These are phyloP conservation scores for Neria commutata DNA, from an alignment of 2,888 invertebrate species.

Conservation along the genomic window DNA sequence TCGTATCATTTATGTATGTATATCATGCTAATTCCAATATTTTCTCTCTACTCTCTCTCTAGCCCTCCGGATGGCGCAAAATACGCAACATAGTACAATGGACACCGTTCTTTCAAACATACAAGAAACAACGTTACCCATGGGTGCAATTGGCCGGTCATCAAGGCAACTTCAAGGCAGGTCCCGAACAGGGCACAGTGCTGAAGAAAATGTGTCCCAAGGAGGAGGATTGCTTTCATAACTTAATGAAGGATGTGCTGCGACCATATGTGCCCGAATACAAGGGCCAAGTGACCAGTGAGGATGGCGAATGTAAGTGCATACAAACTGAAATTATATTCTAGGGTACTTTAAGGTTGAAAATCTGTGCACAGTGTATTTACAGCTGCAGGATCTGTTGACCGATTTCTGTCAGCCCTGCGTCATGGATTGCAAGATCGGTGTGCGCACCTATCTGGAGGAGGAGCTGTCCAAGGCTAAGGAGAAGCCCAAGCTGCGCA, in stretches of 20 bases:
- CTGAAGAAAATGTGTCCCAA: constrained; percentile 89
- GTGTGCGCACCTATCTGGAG: constrained; percentile 91
- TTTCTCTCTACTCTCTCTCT: constrained; percentile 59
- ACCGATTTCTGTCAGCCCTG: constrained; percentile 91
- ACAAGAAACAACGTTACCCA: constrained; percentile 93
- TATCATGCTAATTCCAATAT: background rate
- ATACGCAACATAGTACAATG: constrained; percentile 92
- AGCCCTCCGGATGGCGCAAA: constrained; percentile 94
- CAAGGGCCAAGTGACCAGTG: constrained; percentile 82
- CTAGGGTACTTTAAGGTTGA: background rate
- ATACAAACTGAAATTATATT: background rate
- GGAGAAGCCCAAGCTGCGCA: constrained; percentile 88
- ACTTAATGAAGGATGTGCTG: constrained; percentile 82
- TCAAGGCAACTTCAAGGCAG: constrained; percentile 94
- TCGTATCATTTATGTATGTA: background rate
- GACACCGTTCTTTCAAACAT: constrained; percentile 96
- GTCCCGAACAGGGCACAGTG: constrained; percentile 91
- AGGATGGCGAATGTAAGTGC: constrained; percentile 76
- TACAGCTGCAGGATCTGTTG: constrained; percentile 90
- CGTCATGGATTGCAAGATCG: constrained; percentile 97
- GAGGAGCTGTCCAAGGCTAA: constrained; percentile 94
- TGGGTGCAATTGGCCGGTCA: constrained; percentile 97
- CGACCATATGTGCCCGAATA: constrained; percentile 92
- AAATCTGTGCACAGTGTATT: constrained; percentile 68
- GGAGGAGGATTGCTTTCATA: constrained; percentile 86